Evolutionary conservation across 53 echinoderm and acorn worm species (phyloP).

Genomic region (Arbacia lixula): DNA sequence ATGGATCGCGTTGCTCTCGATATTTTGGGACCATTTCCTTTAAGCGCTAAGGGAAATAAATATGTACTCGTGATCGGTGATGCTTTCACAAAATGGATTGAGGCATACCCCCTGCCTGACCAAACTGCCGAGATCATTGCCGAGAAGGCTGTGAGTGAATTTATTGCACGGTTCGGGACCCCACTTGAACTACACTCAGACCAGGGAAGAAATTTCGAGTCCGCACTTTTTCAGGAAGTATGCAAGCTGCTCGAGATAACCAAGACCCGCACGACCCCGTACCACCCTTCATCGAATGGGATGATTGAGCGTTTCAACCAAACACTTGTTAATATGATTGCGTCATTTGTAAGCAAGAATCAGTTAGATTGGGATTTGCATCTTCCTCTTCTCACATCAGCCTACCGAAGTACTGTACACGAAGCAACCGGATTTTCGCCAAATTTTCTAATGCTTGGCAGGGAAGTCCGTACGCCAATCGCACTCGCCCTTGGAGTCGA

Average conservation of each 20-base stretch:
- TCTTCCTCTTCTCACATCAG: conserved; percentile 68
- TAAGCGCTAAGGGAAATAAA: conserved; percentile 54
- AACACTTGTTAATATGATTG: conserved; percentile 61
- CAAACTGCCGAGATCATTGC: conserved; percentile 65
- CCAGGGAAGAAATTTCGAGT: conserved; percentile 71
- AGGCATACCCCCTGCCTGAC: conserved; percentile 71
- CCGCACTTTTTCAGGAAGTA: conserved; percentile 55
- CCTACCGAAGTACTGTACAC: conserved; percentile 64
- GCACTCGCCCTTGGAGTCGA: not conserved
- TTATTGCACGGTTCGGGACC: conserved; percentile 62
- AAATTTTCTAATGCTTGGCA: conserved; percentile 71
- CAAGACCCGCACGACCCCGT: conserved; percentile 65
- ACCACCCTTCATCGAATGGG: conserved; percentile 75
- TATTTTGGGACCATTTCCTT: conserved; percentile 73
- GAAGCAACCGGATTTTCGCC: conserved; percentile 64
- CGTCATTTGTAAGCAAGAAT: conserved; percentile 53
- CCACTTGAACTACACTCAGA: conserved; percentile 71
- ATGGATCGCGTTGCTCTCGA: conserved; percentile 75
- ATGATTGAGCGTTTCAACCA: conserved; percentile 71
- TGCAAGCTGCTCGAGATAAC: conserved; percentile 70
- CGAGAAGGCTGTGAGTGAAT: conserved; percentile 55
- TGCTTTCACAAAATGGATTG: conserved; percentile 70
- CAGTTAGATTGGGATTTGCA: conserved; percentile 64
- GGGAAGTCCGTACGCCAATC: conserved; percentile 63
- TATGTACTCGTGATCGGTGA: conserved; percentile 71